Evolutionary conservation across 1,140 invertebrate genomes (phyloP).

Genomic region (Drosophila grimshawi): DNA sequence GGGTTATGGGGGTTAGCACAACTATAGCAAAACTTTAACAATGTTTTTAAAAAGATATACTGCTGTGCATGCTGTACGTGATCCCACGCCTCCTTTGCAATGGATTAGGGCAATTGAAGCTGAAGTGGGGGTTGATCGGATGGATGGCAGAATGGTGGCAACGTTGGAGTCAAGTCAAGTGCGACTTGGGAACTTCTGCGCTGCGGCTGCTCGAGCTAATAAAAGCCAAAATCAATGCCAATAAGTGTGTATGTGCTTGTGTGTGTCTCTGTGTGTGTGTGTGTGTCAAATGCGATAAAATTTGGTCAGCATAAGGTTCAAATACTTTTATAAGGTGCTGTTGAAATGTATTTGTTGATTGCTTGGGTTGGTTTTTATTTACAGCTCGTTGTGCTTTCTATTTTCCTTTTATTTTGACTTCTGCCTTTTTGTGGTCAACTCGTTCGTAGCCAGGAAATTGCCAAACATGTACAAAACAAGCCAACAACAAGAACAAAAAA

Average conservation of each 20-base stretch:
- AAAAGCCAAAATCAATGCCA: slow-evolving; percentile 81
- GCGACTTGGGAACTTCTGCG: slow-evolving; percentile 42
- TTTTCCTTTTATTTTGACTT: slow-evolving; percentile 52
- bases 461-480: slow-evolving; percentile 71
- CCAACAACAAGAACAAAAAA: slow-evolving; percentile 28
- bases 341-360: slow-evolving; percentile 82
- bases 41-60: slow-evolving; percentile 82
- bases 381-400: slow-evolving; percentile 65
- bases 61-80: slow-evolving; percentile 70
- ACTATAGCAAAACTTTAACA: slow-evolving; percentile 75
- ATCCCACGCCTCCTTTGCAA: slow-evolving; percentile 71
- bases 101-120: slow-evolving; percentile 78
- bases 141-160: background rate
- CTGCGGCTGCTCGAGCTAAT: slow-evolving; percentile 61
- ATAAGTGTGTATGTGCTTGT: slow-evolving; percentile 20
- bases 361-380: slow-evolving; percentile 79
- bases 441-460: slow-evolving; percentile 78
- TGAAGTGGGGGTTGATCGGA: slow-evolving; percentile 41
- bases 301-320: slow-evolving; percentile 81
- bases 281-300: slow-evolving; percentile 79
- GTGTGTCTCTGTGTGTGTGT: slow-evolving; percentile 32
- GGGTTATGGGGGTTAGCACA: slow-evolving; percentile 47
- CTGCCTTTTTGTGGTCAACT: slow-evolving; percentile 78
- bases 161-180: slow-evolving; percentile 54
- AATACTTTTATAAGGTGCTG: slow-evolving; percentile 83